These are phyloP conservation scores for Drosophila yooni DNA, from an alignment of 2,888 invertebrate species.

Conservation along the genomic window DNA sequence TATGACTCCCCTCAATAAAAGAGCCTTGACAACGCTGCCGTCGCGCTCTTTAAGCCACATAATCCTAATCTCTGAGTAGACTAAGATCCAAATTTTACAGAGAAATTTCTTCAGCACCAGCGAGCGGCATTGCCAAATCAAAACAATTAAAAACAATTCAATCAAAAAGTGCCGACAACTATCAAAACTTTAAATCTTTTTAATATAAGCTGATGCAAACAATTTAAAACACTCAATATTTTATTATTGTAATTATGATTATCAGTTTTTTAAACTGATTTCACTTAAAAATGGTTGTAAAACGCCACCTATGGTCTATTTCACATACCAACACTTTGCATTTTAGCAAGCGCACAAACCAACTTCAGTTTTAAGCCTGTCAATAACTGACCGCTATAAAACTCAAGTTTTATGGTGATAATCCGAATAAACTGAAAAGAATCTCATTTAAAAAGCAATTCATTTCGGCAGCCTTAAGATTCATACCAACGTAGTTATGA, in stretches of 20 bases:
- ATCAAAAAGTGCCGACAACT: not conserved
- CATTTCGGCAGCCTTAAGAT: not conserved
- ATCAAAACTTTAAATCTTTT: not conserved
- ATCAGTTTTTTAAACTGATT: too few species aligned
- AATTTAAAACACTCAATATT: not conserved
- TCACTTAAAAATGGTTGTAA: not conserved
- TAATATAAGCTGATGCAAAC: too few species aligned
- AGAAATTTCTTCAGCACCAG: not conserved
- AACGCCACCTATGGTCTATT: slow-evolving; percentile 1
- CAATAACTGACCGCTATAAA: not conserved
- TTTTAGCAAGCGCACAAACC: slow-evolving; percentile 5
- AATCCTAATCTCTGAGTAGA: not conserved
- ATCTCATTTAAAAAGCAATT: not conserved
- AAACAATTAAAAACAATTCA: not conserved
- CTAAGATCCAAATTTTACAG: not conserved
- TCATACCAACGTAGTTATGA: not conserved
- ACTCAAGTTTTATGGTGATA: not conserved
- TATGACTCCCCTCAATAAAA: not conserved
- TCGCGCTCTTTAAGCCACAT: not conserved
- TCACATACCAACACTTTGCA: not conserved
- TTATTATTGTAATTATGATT: too few species aligned
- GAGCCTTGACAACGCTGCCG: not conserved
- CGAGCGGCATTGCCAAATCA: not conserved
- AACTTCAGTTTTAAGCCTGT: not conserved
- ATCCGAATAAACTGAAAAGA: not conserved